Conservation (phyloP, 2,888 invertebrate species). For the Lepidocyrtinus sp. region DNA sequence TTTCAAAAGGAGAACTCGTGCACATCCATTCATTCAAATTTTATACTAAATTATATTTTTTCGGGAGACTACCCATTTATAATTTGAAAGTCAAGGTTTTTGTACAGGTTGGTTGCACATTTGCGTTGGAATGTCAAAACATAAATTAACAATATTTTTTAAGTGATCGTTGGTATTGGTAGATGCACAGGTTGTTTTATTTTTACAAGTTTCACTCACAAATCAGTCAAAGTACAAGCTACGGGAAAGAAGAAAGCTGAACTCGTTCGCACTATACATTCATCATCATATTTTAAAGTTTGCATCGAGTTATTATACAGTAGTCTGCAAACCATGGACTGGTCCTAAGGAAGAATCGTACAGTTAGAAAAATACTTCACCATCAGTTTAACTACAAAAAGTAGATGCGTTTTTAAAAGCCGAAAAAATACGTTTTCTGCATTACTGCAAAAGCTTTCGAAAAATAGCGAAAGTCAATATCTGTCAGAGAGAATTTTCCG, state of each 20-base stretch:
- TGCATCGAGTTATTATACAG: conserved; percentile 61
- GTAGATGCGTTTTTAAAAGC: conserved; percentile 28
- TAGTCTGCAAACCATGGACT: conserved; percentile 68
- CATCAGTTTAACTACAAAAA: too few species aligned
- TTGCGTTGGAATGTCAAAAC: background rate
- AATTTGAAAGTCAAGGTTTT: too few species aligned
- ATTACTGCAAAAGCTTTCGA: background rate
- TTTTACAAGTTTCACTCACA: too few species aligned
- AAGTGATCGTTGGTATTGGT: too few species aligned
- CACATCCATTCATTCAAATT: too few species aligned
- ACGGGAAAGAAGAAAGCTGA: conserved; percentile 23
- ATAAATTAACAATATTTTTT: conserved; percentile 1
- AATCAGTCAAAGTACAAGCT: conserved; percentile 10
- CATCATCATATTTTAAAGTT: conserved; percentile 48
- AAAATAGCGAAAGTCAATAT: conserved; percentile 5
- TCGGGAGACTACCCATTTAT: too few species aligned
- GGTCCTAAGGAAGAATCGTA: conserved; percentile 61
- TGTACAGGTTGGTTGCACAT: conserved; percentile 17
- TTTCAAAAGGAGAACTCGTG: too few species aligned
- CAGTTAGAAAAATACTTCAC: background rate
- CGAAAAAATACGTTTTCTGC: background rate
- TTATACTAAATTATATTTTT: too few species aligned
- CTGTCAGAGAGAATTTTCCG: background rate
- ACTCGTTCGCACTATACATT: conserved; percentile 43
- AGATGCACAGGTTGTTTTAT: too few species aligned